Percentiles rank a stretch among this genome's conserved stretches.
Conservation (phyloP, 2,797 vertebrate species). For the Urocyon cinereoargenteus region DNA sequence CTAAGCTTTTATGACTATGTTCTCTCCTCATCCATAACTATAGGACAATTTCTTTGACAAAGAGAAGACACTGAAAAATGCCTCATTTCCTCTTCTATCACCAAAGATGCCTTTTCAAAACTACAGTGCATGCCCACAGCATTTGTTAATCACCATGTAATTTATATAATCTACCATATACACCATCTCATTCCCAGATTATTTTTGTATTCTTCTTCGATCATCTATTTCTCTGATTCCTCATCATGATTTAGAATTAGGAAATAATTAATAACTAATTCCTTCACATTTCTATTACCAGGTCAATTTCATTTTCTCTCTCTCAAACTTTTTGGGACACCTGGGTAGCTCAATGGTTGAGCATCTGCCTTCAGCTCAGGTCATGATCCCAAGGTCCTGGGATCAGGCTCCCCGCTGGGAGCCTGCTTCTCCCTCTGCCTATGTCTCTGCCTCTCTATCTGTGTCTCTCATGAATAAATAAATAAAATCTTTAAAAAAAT, state of each 20-base stretch:
- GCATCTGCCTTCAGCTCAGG: too few species aligned
- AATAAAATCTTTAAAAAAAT: too few species aligned
- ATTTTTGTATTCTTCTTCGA: conserved; percentile 7
- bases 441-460: too few species aligned
- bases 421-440: too few species aligned
- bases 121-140: not conserved
- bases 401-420: too few species aligned
- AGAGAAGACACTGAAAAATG: not conserved
- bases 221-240: not conserved
- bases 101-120: conserved; percentile 29
- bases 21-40: not conserved
- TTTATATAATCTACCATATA: not conserved
- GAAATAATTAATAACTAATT: conserved; percentile 13
- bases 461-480: too few species aligned
- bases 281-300: not conserved
- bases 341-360: too few species aligned
- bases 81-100: conserved; percentile 10
- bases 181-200: not conserved
- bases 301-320: not conserved
- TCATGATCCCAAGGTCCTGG: too few species aligned
- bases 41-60: not conserved
- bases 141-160: not conserved
- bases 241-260: not conserved
- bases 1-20: not conserved
- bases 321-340: not conserved